These are phyloP conservation scores for Malaclemys terrapin DNA, from an alignment of 2,113 vertebrate genomes.

Conservation along the genomic window DNA sequence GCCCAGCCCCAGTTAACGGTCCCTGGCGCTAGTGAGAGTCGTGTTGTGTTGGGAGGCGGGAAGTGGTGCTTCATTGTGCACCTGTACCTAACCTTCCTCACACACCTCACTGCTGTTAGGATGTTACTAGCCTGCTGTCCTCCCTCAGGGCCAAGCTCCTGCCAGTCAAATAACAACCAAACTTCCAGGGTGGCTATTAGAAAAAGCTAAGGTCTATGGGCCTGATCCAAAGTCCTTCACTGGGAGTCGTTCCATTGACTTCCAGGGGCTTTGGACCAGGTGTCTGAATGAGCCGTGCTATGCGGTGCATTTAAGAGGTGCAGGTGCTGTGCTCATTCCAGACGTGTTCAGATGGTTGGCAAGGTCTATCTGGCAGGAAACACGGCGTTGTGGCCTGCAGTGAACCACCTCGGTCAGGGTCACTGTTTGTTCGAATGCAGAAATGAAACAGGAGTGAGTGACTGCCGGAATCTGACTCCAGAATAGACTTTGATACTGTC, in stretches of 20 bases:
- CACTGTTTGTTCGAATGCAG: neutral
- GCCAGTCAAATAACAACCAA: neutral
- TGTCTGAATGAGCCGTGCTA: neutral
- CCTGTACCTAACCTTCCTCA: neutral
- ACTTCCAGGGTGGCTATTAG: neutral
- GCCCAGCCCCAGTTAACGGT: too few relatives aligned
- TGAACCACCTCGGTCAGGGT: neutral
- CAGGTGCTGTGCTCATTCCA: neutral
- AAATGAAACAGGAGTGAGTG: neutral
- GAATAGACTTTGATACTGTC: fast-evolving
- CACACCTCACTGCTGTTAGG: too few relatives aligned
- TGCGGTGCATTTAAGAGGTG: neutral
- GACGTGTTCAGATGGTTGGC: neutral
- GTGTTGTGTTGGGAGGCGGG: neutral
- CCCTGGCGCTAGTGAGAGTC: neutral
- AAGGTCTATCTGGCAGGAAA: neutral
- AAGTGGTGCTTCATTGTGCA: neutral
- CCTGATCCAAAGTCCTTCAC: neutral
- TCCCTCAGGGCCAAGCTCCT: neutral
- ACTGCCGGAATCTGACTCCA: neutral
- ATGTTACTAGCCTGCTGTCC: neutral
- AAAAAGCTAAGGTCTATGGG: neutral
- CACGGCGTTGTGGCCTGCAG: neutral
- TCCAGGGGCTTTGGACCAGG: neutral
- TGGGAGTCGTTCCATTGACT: neutral